Evolutionary conservation across 2,888 invertebrate species (phyloP), one percentile per base, ranked within the genome.

Genomic region (Catocala fraxini): DNA sequence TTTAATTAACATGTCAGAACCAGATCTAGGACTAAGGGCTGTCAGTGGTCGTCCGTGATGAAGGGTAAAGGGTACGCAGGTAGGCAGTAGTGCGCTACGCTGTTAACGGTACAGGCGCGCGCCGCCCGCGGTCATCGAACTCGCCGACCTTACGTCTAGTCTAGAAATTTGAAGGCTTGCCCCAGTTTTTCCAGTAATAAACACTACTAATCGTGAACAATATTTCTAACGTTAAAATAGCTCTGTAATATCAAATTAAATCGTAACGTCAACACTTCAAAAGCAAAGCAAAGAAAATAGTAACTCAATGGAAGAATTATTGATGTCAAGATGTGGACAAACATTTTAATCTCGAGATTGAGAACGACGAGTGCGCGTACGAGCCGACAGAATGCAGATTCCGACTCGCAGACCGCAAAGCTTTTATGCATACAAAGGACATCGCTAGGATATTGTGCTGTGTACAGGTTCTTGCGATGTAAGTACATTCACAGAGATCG

Each of bases 101-200:
- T 79, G 80, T 76, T 92, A 91, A 92, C 91, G 91, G 92, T 87
- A 87, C 78, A 83, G 85, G 80, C 84, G 83, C 85, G 82, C 86
- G 85, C 83, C 84, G 82, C 59, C 81, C 73, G 83, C 90, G 94
- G 92, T 91, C 89, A 90, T 89, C 86, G 93, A 93, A 86, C 91
- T 82, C 84, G 46, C 64, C 83, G 87, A 88, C 89, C 87, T 89
- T 89, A 87, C 83, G 79, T 79, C 80, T 83, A 82, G 88, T 88
- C 89, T 90, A 91, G 85, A 90, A 87, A 87, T 91, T 89, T 85
- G 88, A 91, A 84, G 89, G 87, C 88, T 82, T 85, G 88, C 73
- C 88, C 92, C 81, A 91, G 81, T 87, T 92, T 84, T 84, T 65
- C 55, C 5, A 15, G 47, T 13, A 49, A 25, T 57, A 48, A 56